Evolutionary conservation across 2,797 vertebrate genomes (phyloP).

Genomic region (Smutsia gigantea): DNA sequence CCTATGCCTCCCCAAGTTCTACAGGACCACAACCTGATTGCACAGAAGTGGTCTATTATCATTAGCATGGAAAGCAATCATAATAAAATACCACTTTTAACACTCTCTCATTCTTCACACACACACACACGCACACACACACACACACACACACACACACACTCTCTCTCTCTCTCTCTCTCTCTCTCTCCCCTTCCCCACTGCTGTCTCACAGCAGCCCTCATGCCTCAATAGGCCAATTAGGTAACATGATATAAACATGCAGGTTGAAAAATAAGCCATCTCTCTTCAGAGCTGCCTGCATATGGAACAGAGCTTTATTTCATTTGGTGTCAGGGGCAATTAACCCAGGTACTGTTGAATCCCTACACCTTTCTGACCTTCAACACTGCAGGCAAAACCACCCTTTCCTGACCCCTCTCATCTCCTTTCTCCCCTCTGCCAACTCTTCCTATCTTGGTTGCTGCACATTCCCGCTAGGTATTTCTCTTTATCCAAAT

Average conservation of each 20-base stretch:
- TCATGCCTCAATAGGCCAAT: conserved; percentile 26
- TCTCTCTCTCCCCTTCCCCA: not conserved
- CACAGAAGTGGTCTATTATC: conserved; percentile 57
- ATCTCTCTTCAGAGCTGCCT: not conserved
- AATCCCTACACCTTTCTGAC: not conserved
- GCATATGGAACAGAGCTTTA: conserved; percentile 19
- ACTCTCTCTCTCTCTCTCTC: not conserved
- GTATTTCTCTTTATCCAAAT: conserved; percentile 51
- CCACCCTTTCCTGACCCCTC: not conserved
- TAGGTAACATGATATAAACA: conserved; percentile 12
- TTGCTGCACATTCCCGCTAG: not conserved
- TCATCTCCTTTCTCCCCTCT: not conserved
- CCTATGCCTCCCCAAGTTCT: conserved; percentile 54
- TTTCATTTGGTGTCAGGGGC: not conserved
- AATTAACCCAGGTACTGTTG: not conserved
- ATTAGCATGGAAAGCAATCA: conserved; percentile 42
- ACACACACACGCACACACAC: not conserved
- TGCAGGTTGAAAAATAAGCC: conserved; percentile 11
- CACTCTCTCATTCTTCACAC: not conserved
- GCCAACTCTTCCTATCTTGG: not conserved
- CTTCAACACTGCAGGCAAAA: not conserved
- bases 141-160: not conserved
- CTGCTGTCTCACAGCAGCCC: not conserved
- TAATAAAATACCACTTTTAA: conserved; percentile 47
- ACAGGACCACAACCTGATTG: conserved; percentile 45